Evolutionary conservation across 2,888 invertebrate genomes (phyloP).

Genomic region (Thalpophila matura): DNA sequence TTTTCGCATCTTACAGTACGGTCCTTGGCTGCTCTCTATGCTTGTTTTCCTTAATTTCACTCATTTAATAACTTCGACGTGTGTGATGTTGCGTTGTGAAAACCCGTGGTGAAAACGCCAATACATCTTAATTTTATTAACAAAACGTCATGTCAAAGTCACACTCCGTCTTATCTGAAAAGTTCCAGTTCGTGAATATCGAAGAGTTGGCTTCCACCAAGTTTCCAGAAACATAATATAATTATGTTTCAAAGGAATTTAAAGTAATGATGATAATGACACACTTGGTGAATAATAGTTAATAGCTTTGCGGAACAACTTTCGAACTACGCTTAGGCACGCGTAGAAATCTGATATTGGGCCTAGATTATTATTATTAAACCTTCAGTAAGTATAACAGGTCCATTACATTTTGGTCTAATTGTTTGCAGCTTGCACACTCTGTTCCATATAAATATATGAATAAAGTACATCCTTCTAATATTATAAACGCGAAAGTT

Average conservation of each 20-base stretch:
- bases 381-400: no score
- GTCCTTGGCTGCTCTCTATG: no score
- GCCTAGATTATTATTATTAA: neutral
- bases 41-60: no score
- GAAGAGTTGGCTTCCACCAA: neutral
- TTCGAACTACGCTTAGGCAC: constrained; percentile 10
- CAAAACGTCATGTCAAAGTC: neutral
- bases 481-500: no score
- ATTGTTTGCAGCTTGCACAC: no score
- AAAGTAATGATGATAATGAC: constrained; percentile 25
- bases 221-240: constrained; percentile 16
- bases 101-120: no score
- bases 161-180: neutral
- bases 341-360: constrained; percentile 1
- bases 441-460: no score
- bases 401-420: no score
- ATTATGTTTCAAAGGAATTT: constrained; percentile 19
- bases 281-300: constrained; percentile 33
- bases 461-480: no score
- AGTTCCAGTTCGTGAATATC: constrained; percentile 1
- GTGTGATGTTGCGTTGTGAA: no score
- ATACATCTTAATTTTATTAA: neutral
- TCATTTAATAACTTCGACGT: no score
- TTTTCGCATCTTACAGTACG: no score
- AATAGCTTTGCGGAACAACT: constrained; percentile 28